A percentile compares a stretch with the other conserved stretches of the same genome.
These are phyloP conservation scores for Diaphora mendica DNA, from an alignment of 2,888 invertebrate genomes.

Conservation along the genomic window DNA sequence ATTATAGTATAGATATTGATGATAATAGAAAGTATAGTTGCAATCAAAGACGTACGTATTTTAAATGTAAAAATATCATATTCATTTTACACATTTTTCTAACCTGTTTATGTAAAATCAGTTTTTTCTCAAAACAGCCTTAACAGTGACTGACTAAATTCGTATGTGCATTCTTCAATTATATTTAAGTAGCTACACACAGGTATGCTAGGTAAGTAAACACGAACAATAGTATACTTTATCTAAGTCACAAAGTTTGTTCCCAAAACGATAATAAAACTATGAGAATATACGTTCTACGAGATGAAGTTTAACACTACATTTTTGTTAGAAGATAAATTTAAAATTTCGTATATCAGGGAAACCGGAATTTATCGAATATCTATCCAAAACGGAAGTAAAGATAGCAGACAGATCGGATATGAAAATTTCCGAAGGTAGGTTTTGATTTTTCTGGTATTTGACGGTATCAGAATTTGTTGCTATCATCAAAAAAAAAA, in stretches of 20 bases:
- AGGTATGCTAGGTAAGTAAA: conserved; percentile 35
- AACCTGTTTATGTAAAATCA: no score
- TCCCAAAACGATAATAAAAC: conserved; percentile 53
- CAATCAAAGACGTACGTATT: no score
- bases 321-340: conserved; percentile 33
- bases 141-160: no score
- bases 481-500: no score
- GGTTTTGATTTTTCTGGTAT: conserved; percentile 4
- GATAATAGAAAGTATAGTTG: no score
- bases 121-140: no score
- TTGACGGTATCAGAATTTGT: not conserved
- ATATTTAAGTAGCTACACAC: not conserved
- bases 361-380: conserved; percentile 5
- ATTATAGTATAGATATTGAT: no score
- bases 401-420: conserved; percentile 9
- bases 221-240: conserved; percentile 52
- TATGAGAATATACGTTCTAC: conserved; percentile 47
- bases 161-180: not conserved
- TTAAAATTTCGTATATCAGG: not conserved
- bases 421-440: conserved; percentile 9
- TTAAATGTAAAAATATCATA: no score
- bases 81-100: no score
- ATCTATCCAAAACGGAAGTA: conserved; percentile 17
- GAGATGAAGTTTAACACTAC: conserved; percentile 38
- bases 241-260: conserved; percentile 50